Percentiles rank a stretch among this genome's conserved stretches.
Evolutionary conservation across 2,888 invertebrate genomes (phyloP).

Genomic region (Fragum fragum): DNA sequence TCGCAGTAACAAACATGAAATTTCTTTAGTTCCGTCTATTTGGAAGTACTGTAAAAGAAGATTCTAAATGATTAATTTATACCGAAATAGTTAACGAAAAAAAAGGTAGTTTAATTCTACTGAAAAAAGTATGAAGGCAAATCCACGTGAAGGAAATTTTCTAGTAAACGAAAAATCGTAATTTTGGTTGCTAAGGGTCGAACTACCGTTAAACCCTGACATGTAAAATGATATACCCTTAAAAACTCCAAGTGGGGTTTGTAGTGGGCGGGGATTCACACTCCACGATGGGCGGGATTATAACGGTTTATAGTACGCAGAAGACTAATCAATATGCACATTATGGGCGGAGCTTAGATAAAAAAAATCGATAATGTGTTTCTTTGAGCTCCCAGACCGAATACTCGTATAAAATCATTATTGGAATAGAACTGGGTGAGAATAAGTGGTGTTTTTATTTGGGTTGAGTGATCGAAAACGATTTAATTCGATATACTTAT

Average conservation of each 20-base stretch:
- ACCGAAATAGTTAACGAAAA: no score
- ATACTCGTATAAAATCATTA: conserved; percentile 14
- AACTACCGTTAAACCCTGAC: conserved; percentile 21
- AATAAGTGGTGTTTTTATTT: conserved; percentile 13
- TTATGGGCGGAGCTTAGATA: conserved; percentile 22
- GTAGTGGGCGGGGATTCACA: conserved; percentile 11
- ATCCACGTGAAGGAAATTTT: no score
- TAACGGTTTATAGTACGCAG: conserved; percentile 6
- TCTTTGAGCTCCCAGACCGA: conserved; percentile 1
- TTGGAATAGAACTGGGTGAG: conserved; percentile 22
- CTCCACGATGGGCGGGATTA: conserved; percentile 3
- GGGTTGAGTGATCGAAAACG: background rate
- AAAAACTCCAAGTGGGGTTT: conserved; percentile 1
- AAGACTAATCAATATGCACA: conserved; percentile 29
- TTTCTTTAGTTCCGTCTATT: no score
- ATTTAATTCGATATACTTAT: background rate
- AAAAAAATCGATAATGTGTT: conserved; percentile 22
- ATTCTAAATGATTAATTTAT: no score
- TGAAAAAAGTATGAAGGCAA: no score
- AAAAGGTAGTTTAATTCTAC: no score
- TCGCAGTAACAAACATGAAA: no score
- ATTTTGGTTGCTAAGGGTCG: background rate
- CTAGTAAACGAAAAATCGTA: background rate
- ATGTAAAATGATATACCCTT: conserved; percentile 30
- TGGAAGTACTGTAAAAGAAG: no score